Conservation (phyloP, 2,888 invertebrate genomes). For the Lapara coniferarum region DNA sequence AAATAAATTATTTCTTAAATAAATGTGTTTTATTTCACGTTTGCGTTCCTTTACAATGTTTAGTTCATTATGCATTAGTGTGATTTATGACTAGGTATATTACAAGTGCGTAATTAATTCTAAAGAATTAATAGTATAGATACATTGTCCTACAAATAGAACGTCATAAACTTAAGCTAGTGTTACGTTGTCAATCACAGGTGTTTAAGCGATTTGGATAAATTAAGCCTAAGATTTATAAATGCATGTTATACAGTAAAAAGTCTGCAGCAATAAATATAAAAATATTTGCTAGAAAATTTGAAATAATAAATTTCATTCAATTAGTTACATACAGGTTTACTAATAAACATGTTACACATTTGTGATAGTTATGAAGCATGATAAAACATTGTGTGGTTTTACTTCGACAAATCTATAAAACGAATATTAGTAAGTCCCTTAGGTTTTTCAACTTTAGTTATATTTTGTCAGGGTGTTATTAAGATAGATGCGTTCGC, state of each 20-base stretch:
- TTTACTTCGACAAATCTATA: too few relatives aligned
- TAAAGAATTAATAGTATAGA: conserved; percentile 16
- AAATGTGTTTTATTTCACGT: conserved; percentile 71
- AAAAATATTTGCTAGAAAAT: not conserved
- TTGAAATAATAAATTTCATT: too few relatives aligned
- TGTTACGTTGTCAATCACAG: conserved; percentile 19
- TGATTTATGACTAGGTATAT: conserved; percentile 23
- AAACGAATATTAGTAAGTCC: not conserved
- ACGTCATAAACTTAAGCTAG: conserved; percentile 12
- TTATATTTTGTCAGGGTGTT: too few relatives aligned
- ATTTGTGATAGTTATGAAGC: too few relatives aligned
- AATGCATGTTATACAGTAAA: not conserved
- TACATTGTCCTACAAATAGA: not conserved
- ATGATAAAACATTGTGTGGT: too few relatives aligned
- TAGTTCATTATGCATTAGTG: conserved; percentile 41
- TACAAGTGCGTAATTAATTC: conserved; percentile 17
- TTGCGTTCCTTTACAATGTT: conserved; percentile 37
- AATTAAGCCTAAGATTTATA: not conserved
- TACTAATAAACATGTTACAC: too few relatives aligned
- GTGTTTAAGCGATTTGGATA: conserved; percentile 17
- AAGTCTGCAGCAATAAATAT: not conserved
- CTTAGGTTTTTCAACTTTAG: too few relatives aligned
- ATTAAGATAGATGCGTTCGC: too few relatives aligned
- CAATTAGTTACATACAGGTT: too few relatives aligned
- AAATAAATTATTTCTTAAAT: conserved; percentile 81